Percentiles rank a stretch among this genome's conserved stretches.
phyloP scores from a whole-genome alignment of 2,797 vertebrate genomes.

The Dipus sagitta region DNA sequence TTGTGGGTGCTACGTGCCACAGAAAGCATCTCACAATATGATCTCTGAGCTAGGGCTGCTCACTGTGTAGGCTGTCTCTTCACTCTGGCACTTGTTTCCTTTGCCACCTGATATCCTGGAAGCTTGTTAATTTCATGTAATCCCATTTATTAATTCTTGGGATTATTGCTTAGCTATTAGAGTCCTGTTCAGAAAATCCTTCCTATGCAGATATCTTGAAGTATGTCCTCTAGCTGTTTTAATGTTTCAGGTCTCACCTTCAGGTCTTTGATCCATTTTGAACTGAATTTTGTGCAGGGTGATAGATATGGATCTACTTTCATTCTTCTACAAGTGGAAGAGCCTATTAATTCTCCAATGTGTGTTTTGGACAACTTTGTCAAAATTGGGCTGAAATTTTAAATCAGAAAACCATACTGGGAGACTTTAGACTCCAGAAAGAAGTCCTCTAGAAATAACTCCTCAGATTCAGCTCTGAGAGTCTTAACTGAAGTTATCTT shows the following conservation, averaged over 20 bases:
- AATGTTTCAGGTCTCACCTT: background rate
- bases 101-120: no score
- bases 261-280: background rate
- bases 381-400: background rate
- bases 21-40: background rate
- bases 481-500: constrained; percentile 24
- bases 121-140: background rate
- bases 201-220: background rate
- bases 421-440: background rate
- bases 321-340: background rate
- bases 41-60: background rate
- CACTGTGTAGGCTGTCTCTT: background rate
- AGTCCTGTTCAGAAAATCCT: background rate
- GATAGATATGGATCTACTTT: background rate
- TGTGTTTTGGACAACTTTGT: background rate
- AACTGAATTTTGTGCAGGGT: background rate
- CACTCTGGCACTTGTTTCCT: background rate
- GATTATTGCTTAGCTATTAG: background rate
- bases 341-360: background rate
- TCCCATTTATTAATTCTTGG: background rate
- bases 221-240: background rate
- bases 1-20: background rate
- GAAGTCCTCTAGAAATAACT: background rate
- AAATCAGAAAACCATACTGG: background rate
- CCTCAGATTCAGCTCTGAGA: background rate